phyloP scores from a whole-genome alignment of 2,888 invertebrate genomes.

The Andrena praecox region DNA sequence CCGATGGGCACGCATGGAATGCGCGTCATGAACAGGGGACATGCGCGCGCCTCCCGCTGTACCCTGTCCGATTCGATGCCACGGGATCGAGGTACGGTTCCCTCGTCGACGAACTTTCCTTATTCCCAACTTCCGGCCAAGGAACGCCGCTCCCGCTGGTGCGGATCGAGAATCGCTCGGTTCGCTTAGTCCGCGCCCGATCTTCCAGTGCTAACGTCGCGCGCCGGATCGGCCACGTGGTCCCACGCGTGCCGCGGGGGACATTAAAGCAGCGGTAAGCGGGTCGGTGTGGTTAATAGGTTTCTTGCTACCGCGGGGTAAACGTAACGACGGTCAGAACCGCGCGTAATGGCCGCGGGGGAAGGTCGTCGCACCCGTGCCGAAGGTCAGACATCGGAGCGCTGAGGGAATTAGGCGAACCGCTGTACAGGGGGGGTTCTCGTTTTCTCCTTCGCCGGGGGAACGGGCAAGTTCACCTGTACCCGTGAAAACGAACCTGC shows the following conservation, averaged over 20 bases:
- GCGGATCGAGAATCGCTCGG: slow-evolving; percentile 10
- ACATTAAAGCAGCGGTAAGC: background rate
- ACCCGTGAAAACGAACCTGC: background rate
- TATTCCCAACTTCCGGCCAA: background rate
- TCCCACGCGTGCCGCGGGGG: background rate
- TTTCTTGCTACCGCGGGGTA: background rate
- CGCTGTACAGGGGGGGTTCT: background rate
- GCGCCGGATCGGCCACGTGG: slow-evolving; percentile 38
- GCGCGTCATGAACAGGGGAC: background rate
- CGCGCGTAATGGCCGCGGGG: background rate
- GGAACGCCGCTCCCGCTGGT: background rate
- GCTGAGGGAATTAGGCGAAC: slow-evolving; percentile 19
- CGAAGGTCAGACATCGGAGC: slow-evolving; percentile 19
- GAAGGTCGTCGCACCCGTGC: slow-evolving; percentile 3
- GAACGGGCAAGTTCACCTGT: slow-evolving; percentile 12
- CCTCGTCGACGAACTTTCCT: background rate
- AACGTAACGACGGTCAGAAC: slow-evolving; percentile 1
- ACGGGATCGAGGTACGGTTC: background rate
- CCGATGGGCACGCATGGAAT: background rate
- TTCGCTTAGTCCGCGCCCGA: slow-evolving; percentile 15
- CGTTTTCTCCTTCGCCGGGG: background rate
- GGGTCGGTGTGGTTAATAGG: background rate
- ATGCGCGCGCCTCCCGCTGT: background rate
- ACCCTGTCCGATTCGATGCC: background rate
- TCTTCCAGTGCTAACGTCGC: slow-evolving; percentile 11